Evolutionary conservation across 2,888 invertebrate species (phyloP).

Genomic region (Neoitamus cyanurus): DNA sequence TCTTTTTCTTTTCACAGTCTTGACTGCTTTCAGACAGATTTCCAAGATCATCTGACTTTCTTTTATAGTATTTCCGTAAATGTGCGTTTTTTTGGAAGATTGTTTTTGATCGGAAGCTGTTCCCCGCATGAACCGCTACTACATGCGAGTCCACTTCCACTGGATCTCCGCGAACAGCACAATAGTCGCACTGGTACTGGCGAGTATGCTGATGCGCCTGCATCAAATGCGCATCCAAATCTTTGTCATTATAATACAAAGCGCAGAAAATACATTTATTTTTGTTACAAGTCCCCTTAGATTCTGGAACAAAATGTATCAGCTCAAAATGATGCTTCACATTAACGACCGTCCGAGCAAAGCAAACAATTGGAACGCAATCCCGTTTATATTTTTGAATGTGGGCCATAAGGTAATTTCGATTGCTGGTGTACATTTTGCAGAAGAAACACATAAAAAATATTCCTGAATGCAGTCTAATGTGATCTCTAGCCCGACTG

Average conservation of each 20-base stretch:
- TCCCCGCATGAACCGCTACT: background rate
- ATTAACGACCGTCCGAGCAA: background rate
- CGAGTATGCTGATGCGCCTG: background rate
- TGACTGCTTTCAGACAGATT: background rate
- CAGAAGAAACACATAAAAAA: constrained; percentile 1
- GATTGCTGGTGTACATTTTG: background rate
- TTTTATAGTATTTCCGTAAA: background rate
- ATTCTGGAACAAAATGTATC: background rate
- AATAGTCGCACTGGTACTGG: background rate
- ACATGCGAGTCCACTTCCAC: background rate
- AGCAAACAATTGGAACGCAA: background rate
- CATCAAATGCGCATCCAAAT: background rate
- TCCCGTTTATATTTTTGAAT: background rate
- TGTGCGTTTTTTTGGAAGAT: background rate
- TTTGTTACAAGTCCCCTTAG: background rate
- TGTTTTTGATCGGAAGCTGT: background rate
- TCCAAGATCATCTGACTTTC: background rate
- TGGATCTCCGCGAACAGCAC: background rate
- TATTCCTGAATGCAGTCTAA: background rate
- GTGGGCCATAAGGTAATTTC: background rate
- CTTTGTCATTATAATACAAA: background rate
- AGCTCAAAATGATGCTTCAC: background rate
- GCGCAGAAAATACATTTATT: constrained; percentile 8
- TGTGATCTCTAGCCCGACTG: background rate
- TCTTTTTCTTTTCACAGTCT: background rate